phyloP scores from a whole-genome alignment of 2,888 invertebrate genomes.

The Ennomos quercinarius region DNA sequence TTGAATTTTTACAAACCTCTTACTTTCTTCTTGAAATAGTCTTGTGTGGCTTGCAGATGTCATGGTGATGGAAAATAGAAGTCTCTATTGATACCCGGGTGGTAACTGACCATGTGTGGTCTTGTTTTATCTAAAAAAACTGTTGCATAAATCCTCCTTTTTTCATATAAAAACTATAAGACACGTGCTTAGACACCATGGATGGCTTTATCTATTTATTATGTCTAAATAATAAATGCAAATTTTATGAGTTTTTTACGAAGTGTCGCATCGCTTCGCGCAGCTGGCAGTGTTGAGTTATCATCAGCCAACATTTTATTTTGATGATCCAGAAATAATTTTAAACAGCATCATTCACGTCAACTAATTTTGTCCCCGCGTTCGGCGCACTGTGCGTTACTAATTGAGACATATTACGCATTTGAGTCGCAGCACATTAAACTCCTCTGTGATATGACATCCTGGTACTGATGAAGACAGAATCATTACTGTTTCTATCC shows the following conservation, averaged over 20 bases:
- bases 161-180: constrained; percentile 24
- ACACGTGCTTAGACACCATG: neutral
- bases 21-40: neutral
- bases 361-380: constrained; percentile 58
- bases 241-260: neutral
- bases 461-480: constrained; percentile 45
- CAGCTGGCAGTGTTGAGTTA: constrained; percentile 5
- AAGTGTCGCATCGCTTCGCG: constrained; percentile 1
- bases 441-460: constrained; percentile 49
- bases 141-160: constrained; percentile 24
- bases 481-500: constrained; percentile 41
- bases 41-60: constrained; percentile 34
- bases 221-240: neutral
- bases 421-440: constrained; percentile 61
- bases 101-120: constrained; percentile 39
- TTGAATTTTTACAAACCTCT: constrained; percentile 17
- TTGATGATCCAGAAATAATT: constrained; percentile 31
- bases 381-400: constrained; percentile 61
- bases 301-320: constrained; percentile 27
- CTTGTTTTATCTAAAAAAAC: constrained; percentile 29
- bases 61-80: constrained; percentile 20
- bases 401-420: constrained; percentile 76
- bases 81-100: constrained; percentile 33
- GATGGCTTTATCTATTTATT: too few relatives aligned
- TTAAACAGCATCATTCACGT: constrained; percentile 32